These are phyloP conservation scores for Sebastes schlegelii DNA, from an alignment of 2,113 vertebrate species.

Conservation along the genomic window DNA sequence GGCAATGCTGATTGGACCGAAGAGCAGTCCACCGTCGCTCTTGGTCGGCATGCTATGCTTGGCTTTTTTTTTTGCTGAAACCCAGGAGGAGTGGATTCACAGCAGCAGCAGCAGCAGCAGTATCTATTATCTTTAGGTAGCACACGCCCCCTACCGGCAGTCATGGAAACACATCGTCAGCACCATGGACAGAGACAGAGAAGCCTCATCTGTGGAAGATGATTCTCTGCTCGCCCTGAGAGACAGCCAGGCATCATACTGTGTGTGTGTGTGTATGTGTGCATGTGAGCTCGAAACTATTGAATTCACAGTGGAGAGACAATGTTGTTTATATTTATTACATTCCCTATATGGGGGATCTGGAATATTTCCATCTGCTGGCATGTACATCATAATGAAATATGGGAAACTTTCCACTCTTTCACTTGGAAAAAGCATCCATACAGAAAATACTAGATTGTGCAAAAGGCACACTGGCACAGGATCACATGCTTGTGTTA, in stretches of 20 bases:
- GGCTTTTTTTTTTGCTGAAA: conserved; percentile 13
- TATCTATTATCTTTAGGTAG: conserved; percentile 59
- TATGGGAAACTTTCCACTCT: conserved; percentile 25
- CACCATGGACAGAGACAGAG: conserved; percentile 42
- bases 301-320: background rate
- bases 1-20: conserved; percentile 28
- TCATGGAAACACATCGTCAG: background rate
- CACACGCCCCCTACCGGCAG: conserved; percentile 76
- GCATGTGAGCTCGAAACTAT: background rate
- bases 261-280: background rate
- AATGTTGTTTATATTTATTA: background rate
- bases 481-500: conserved; percentile 23
- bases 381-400: conserved; percentile 9
- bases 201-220: conserved; percentile 14
- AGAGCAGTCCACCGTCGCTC: conserved; percentile 19
- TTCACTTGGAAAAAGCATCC: conserved; percentile 15
- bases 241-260: conserved; percentile 6
- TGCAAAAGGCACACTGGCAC: conserved; percentile 14
- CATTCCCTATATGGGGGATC: background rate
- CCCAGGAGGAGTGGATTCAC: conserved; percentile 20
- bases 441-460: background rate
- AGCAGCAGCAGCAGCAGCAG: conserved; percentile 14
- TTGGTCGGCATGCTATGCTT: conserved; percentile 22
- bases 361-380: conserved; percentile 16
- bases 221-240: conserved; percentile 14